Percentiles rank a stretch among this genome's conserved stretches.
Evolutionary conservation across 1,140 invertebrate species (phyloP).

Genomic region (Papilio machaon): DNA sequence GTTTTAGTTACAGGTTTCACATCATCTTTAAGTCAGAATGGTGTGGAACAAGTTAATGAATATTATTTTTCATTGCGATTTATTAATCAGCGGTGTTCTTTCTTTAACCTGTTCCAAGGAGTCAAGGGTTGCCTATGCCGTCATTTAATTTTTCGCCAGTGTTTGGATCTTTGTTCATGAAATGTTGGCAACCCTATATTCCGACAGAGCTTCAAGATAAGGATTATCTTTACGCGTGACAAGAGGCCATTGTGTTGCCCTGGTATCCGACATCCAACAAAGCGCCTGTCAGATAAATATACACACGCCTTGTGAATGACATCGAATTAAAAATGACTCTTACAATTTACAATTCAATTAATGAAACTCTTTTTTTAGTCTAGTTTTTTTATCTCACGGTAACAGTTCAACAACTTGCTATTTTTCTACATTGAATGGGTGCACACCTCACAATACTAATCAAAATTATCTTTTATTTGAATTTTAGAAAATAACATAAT

Average conservation of each 20-base stretch:
- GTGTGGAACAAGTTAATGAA: not conserved
- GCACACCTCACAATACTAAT: no score
- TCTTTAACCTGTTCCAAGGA: no score
- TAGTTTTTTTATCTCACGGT: no score
- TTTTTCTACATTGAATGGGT: no score
- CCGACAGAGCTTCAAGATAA: not conserved
- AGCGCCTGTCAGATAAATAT: conserved; percentile 21
- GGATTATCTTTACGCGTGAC: not conserved
- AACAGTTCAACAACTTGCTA: no score
- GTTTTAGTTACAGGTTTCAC: not conserved
- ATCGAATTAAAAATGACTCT: not conserved
- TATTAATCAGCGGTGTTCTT: not conserved
- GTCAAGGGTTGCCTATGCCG: no score
- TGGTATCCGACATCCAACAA: not conserved
- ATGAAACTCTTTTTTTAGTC: no score
- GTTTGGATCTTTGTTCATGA: not conserved
- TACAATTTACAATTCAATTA: no score
- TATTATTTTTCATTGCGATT: no score
- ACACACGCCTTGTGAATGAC: not conserved
- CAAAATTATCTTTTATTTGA: no score
- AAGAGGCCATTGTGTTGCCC: not conserved
- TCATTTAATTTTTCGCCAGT: not conserved
- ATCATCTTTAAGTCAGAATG: not conserved
- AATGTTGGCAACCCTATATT: not conserved
- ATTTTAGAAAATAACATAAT: no score